Conservation (phyloP, 2,888 invertebrate genomes). For the Scaptomyza cyrtandrae region DNA sequence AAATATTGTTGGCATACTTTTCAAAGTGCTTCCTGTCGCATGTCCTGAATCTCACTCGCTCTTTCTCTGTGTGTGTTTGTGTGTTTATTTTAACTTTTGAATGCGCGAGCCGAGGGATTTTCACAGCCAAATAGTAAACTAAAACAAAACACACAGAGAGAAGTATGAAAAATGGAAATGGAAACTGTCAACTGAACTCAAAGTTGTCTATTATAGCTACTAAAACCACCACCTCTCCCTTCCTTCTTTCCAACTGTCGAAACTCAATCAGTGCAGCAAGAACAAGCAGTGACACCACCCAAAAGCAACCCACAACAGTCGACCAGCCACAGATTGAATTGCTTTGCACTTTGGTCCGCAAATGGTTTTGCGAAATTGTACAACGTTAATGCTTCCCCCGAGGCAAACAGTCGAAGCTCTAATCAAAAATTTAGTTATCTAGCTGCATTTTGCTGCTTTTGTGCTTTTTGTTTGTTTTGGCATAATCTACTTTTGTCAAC, state of each 20-base stretch:
- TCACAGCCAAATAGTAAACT: conserved; percentile 63
- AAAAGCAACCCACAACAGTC: conserved; percentile 18
- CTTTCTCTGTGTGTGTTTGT: conserved; percentile 21
- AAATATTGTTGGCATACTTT: conserved; percentile 78
- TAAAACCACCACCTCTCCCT: conserved; percentile 14
- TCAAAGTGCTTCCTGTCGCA: conserved; percentile 71
- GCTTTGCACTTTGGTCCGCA: conserved; percentile 55
- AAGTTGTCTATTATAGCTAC: conserved; percentile 22
- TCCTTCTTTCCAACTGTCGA: background rate
- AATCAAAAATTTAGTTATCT: conserved; percentile 7
- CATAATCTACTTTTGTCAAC: conserved; percentile 13
- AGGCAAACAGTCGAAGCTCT: conserved; percentile 9
- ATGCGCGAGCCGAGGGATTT: conserved; percentile 55
- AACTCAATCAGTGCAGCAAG: conserved; percentile 45
- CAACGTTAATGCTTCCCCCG: conserved; percentile 33
- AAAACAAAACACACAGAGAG: conserved; percentile 53
- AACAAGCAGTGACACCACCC: conserved; percentile 30
- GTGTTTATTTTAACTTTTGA: conserved; percentile 76
- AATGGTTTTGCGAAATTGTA: conserved; percentile 52
- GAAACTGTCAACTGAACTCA: conserved; percentile 54
- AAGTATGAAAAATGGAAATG: conserved; percentile 65
- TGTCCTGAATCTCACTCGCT: conserved; percentile 28
- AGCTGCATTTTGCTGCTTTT: conserved; percentile 23
- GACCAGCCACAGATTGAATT: conserved; percentile 67
- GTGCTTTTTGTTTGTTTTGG: conserved; percentile 14